Percentiles rank a stretch among this genome's conserved stretches.
These are phyloP conservation scores for Eptesicus fuscus DNA, from an alignment of 2,113 vertebrate species.

Conservation along the genomic window DNA sequence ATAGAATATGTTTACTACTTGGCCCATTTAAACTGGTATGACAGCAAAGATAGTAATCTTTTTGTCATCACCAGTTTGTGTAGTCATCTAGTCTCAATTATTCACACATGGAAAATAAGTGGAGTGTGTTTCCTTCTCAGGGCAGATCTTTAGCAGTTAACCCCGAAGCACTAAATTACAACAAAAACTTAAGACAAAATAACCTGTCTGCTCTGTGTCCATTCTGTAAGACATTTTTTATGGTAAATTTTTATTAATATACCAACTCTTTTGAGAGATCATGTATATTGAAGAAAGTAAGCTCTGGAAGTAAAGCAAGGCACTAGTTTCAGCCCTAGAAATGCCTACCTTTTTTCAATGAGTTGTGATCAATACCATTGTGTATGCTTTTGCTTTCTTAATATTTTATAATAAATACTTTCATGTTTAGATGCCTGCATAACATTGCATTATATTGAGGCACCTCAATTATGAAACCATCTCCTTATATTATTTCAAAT, in stretches of 20 bases:
- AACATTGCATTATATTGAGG: not conserved
- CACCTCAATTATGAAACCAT: not conserved
- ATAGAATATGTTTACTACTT: not conserved
- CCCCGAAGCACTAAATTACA: not conserved
- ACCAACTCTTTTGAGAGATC: not conserved
- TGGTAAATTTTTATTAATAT: not conserved
- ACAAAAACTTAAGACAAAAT: not conserved
- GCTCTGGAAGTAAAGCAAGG: not conserved
- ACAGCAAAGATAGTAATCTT: not conserved
- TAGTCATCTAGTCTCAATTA: not conserved
- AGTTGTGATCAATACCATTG: not conserved
- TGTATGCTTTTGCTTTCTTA: not conserved
- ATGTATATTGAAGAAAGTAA: not conserved
- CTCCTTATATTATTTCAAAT: not conserved
- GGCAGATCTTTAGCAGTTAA: not conserved
- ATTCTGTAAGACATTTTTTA: not conserved
- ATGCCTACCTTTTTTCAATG: not conserved
- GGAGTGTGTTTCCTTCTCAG: not conserved
- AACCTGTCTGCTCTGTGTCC: not conserved
- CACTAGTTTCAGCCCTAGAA: not conserved
- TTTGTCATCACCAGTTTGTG: not conserved
- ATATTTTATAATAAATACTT: not conserved
- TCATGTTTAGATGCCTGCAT: not conserved
- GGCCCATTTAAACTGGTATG: not conserved
- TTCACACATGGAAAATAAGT: not conserved